These are phyloP conservation scores for Agrochola litura DNA, from an alignment of 2,888 invertebrate genomes.

Conservation along the genomic window DNA sequence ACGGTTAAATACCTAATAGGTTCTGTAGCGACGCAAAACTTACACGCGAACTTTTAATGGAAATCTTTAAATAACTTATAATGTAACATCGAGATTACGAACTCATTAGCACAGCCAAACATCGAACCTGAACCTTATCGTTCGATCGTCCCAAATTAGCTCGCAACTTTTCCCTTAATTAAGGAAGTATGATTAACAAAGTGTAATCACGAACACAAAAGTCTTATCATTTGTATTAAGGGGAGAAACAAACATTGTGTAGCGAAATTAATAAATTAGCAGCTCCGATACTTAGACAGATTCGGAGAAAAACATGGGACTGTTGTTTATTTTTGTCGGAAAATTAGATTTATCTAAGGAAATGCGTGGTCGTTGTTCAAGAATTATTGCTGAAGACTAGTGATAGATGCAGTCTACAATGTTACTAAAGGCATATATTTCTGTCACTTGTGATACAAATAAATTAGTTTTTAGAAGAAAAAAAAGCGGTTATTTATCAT, in stretches of 20 bases:
- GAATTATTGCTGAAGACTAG: slow-evolving; percentile 27
- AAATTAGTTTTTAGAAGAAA: slow-evolving; percentile 4
- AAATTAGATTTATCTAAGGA: slow-evolving; percentile 58
- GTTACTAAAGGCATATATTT: slow-evolving; percentile 32
- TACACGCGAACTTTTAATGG: slow-evolving; percentile 73
- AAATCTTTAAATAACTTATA: slow-evolving; percentile 75
- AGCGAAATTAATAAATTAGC: slow-evolving; percentile 63
- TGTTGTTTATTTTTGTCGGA: slow-evolving; percentile 56
- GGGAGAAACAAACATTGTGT: slow-evolving; percentile 59
- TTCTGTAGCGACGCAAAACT: slow-evolving; percentile 62
- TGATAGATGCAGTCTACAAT: slow-evolving; percentile 45
- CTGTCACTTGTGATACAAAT: slow-evolving; percentile 31
- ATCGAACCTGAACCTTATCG: slow-evolving; percentile 82
- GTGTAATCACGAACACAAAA: slow-evolving; percentile 89
- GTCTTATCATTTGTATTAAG: slow-evolving; percentile 84
- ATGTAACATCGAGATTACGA: slow-evolving; percentile 74
- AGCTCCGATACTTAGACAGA: slow-evolving; percentile 31
- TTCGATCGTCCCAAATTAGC: slow-evolving; percentile 84
- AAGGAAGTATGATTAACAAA: slow-evolving; percentile 90
- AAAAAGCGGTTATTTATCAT: neutral
- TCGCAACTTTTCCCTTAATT: slow-evolving; percentile 87
- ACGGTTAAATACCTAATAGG: slow-evolving; percentile 56
- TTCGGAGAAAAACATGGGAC: slow-evolving; percentile 32
- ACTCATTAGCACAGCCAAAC: slow-evolving; percentile 82
- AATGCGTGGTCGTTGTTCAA: slow-evolving; percentile 56